These are phyloP conservation scores for Mungos mungo DNA, from an alignment of 2,113 vertebrate species.

Conservation along the genomic window DNA sequence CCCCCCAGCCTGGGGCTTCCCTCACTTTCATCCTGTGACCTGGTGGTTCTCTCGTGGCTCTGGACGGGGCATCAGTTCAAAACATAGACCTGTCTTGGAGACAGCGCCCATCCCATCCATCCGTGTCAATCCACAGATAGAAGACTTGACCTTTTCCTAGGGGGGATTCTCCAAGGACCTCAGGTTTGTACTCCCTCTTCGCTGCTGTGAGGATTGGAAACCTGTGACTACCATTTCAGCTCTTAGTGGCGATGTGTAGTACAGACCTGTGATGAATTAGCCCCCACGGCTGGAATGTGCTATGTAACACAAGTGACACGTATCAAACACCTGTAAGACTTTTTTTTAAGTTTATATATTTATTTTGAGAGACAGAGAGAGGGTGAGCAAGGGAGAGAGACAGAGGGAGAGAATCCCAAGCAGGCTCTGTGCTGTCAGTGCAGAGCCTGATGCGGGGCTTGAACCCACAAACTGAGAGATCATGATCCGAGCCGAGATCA, in stretches of 20 bases:
- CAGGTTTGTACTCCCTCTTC: background rate
- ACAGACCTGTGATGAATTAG: background rate
- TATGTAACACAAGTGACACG: background rate
- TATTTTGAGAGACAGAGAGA: too few relatives aligned
- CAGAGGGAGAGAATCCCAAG: too few relatives aligned
- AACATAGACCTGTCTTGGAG: background rate
- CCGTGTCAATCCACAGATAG: too few relatives aligned
- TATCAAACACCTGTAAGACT: background rate
- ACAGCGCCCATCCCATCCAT: too few relatives aligned
- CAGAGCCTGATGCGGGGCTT: too few relatives aligned
- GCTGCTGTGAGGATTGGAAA: background rate
- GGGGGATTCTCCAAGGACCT: background rate
- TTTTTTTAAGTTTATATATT: background rate
- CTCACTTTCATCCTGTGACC: background rate
- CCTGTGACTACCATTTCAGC: background rate
- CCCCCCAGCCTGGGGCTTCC: background rate
- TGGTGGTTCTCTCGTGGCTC: background rate
- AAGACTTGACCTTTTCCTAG: background rate
- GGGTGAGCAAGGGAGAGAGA: too few relatives aligned
- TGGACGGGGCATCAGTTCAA: background rate
- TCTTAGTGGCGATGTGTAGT: background rate
- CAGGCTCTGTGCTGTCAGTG: too few relatives aligned
- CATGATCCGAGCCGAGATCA: too few relatives aligned
- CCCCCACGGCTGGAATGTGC: background rate
- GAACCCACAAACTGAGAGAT: too few relatives aligned